These are phyloP conservation scores for Pollenia griseotomentosa DNA, from an alignment of 2,888 invertebrate genomes.

Conservation along the genomic window DNA sequence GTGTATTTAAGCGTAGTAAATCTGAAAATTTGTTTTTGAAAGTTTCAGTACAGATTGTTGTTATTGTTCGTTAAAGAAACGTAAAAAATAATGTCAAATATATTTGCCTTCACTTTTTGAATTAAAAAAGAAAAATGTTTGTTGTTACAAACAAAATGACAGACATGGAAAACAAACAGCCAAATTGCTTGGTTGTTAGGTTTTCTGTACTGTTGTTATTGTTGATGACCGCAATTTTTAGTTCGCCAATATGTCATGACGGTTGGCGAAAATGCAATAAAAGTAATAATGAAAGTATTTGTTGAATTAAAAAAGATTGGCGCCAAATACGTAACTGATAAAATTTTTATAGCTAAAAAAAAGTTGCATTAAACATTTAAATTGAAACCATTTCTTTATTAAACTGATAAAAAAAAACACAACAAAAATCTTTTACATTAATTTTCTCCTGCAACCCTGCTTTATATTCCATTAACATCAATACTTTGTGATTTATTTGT, in stretches of 20 bases:
- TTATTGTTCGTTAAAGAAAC: background rate
- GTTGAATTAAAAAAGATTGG: background rate
- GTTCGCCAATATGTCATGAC: constrained; percentile 13
- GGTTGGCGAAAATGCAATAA: constrained; percentile 37
- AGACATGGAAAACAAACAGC: constrained; percentile 20
- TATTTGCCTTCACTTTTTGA: constrained; percentile 15
- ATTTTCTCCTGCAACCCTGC: background rate
- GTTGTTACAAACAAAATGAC: background rate
- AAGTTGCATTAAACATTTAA: background rate
- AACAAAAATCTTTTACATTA: background rate
- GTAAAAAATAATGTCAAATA: constrained; percentile 25
- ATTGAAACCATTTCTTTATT: no score
- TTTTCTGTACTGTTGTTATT: background rate
- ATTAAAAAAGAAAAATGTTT: background rate
- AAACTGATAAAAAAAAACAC: background rate
- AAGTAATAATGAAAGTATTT: constrained; percentile 27
- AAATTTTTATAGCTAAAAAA: background rate
- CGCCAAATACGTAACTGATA: background rate
- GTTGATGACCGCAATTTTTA: constrained; percentile 57
- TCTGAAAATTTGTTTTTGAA: constrained; percentile 42
- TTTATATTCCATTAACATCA: background rate
- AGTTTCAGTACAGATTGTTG: constrained; percentile 1
- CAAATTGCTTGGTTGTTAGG: constrained; percentile 11
- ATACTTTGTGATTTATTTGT: constrained; percentile 24
- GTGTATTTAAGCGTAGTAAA: constrained; percentile 33